Evolutionary conservation across 2,113 vertebrate species (phyloP).

Genomic region (Toxotes chatareus): DNA sequence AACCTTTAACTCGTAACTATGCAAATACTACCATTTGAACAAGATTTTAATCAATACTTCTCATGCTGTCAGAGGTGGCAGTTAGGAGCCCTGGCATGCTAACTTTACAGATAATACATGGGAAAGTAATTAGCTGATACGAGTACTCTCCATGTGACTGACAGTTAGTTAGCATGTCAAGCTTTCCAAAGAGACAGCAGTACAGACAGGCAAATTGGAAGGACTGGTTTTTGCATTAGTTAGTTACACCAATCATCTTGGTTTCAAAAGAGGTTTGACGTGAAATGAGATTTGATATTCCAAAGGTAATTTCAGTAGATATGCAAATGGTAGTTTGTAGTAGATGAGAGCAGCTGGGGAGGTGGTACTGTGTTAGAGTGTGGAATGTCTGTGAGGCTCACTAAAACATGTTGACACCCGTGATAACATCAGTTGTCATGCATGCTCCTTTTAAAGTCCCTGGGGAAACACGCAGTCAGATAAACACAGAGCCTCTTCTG

Average conservation of each 20-base stretch:
- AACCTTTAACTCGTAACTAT: neutral
- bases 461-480: neutral
- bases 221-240: neutral
- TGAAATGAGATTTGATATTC: neutral
- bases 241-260: neutral
- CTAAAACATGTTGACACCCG: slow-evolving; percentile 69
- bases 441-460: slow-evolving; percentile 20
- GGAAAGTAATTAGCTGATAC: neutral
- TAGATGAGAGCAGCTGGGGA: slow-evolving; percentile 7
- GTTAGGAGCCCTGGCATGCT: neutral
- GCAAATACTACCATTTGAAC: neutral
- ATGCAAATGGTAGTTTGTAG: slow-evolving; percentile 29
- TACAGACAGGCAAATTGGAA: no score
- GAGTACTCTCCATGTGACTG: neutral
- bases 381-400: slow-evolving; percentile 58
- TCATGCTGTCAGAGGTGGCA: neutral
- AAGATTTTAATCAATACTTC: neutral
- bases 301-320: slow-evolving; percentile 8
- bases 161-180: slow-evolving; percentile 3
- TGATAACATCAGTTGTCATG: slow-evolving; percentile 52
- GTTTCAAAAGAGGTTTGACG: neutral
- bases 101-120: neutral
- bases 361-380: slow-evolving; percentile 19
- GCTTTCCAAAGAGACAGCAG: neutral
- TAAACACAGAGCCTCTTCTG: slow-evolving; percentile 6